Evolutionary conservation across 2,888 invertebrate genomes (phyloP), one percentile per base, ranked within the genome.

Genomic region (Drosophila neonasuta): DNA sequence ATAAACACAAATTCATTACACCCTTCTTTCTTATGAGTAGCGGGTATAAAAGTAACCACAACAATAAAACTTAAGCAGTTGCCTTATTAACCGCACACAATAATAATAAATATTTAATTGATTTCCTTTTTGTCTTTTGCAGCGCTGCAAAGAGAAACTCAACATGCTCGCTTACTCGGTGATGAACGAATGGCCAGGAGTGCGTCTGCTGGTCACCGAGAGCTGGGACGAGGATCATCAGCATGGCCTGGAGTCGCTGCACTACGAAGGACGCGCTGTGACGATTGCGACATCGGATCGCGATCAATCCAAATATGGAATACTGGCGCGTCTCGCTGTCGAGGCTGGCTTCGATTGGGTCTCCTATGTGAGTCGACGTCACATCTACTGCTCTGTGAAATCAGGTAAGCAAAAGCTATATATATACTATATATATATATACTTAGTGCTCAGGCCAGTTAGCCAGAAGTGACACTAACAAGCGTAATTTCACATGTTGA

Each of bases 271-370:
- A 13, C 93, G 98, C 24, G 98, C 98, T 9, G 98, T 99, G 71
- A 98, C 98, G 92, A 95, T 99, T 88, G 97, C 97, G 74, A 98
- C 98, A 81, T 96, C 96, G 79, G 98, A 98, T 92, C 93, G 96
- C 59, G 97, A 98, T 92, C 93, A 96, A 68, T 94, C 96, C 91
- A 98, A 98, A 92, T 96, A 97, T 91, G 98, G 98, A 78, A 97
- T 98, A 97, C 93, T 99, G 88, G 99, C 98, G 48, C 92, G 98
- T 68, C 93, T 99, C 61, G 99, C 99, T 0, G 97, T 97, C 67
- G 97, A 98, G 91, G 98, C 98, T 29, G 98, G 98, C 88, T 99
- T 99, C 93, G 98, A 99, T 93, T 99, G 98, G 98, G 99, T 99
- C 71, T 97, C 96, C 92, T 99, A 98, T 91, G 97, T 98, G 91